A percentile compares a stretch with the other conserved stretches of the same genome.
Conservation (phyloP, 1,140 invertebrate genomes). For the Cydia splendana region DNA sequence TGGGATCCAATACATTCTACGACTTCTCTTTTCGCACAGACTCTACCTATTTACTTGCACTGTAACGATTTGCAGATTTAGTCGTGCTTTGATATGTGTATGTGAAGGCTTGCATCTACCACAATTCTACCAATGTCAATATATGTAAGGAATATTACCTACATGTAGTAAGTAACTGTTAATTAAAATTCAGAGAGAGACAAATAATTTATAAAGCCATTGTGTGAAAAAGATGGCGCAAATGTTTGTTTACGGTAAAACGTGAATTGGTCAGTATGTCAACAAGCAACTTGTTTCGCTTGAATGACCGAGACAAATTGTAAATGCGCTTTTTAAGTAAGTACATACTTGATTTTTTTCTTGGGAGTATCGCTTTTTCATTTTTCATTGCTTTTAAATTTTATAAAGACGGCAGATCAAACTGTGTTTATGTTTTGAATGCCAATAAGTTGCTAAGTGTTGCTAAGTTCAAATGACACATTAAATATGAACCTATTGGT, state of each 20-base stretch:
- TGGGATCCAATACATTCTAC: too few species aligned
- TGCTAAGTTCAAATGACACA: too few species aligned
- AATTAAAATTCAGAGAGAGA: background rate
- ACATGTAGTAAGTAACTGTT: background rate
- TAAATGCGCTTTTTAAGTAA: background rate
- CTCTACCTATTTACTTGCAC: too few species aligned
- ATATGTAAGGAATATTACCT: background rate
- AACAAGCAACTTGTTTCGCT: constrained; percentile 5
- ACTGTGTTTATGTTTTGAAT: background rate
- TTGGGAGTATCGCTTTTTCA: background rate
- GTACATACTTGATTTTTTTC: background rate
- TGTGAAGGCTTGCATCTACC: too few species aligned
- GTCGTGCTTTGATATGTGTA: too few species aligned
- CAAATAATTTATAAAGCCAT: background rate
- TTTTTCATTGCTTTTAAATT: background rate
- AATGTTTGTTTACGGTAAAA: constrained; percentile 16
- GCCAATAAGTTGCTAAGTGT: too few species aligned
- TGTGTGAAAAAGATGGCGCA: background rate
- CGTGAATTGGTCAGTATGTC: constrained; percentile 18
- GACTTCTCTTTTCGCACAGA: too few species aligned
- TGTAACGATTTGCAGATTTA: too few species aligned
- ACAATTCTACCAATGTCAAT: too few species aligned
- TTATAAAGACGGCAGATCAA: background rate
- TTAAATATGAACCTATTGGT: too few species aligned
- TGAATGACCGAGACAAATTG: background rate